phyloP scores from a whole-genome alignment of 2,888 invertebrate genomes.

The Flexamia atlantica region DNA sequence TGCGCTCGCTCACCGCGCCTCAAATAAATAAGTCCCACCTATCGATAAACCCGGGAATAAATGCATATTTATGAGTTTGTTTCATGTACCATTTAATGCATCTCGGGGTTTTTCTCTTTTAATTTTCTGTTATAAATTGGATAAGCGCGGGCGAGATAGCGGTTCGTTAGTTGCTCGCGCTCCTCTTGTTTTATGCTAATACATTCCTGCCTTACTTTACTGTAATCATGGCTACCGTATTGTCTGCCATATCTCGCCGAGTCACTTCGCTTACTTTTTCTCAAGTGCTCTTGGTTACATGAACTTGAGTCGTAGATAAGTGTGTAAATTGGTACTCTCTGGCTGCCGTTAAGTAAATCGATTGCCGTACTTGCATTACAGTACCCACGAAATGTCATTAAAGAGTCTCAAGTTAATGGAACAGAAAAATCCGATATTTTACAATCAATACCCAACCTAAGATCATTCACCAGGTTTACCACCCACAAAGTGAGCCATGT shows the following conservation, averaged over 20 bases:
- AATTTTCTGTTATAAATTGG: slow-evolving; percentile 64
- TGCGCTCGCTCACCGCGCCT: slow-evolving; percentile 48
- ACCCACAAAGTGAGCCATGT: too few relatives aligned
- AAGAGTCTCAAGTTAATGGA: too few relatives aligned
- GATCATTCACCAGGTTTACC: too few relatives aligned
- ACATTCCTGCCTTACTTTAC: slow-evolving; percentile 48
- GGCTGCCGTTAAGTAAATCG: too few relatives aligned
- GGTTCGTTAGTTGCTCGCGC: slow-evolving; percentile 46
- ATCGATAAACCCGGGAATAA: slow-evolving; percentile 59
- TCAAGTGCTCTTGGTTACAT: not conserved
- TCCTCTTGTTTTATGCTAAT: slow-evolving; percentile 57
- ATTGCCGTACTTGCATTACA: too few relatives aligned
- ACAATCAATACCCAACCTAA: too few relatives aligned
- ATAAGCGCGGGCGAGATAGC: slow-evolving; percentile 60
- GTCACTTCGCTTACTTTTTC: too few relatives aligned
- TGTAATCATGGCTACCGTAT: slow-evolving; percentile 42
- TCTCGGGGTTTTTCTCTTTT: slow-evolving; percentile 59
- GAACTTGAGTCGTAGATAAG: too few relatives aligned
- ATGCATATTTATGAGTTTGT: slow-evolving; percentile 65
- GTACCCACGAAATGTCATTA: too few relatives aligned
- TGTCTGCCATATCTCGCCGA: not conserved
- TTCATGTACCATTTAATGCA: slow-evolving; percentile 65
- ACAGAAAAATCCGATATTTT: too few relatives aligned
- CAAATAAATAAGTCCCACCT: slow-evolving; percentile 64
- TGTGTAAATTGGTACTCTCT: too few relatives aligned